phyloP scores from a whole-genome alignment of 2,113 vertebrate genomes.

The Geococcyx californianus region DNA sequence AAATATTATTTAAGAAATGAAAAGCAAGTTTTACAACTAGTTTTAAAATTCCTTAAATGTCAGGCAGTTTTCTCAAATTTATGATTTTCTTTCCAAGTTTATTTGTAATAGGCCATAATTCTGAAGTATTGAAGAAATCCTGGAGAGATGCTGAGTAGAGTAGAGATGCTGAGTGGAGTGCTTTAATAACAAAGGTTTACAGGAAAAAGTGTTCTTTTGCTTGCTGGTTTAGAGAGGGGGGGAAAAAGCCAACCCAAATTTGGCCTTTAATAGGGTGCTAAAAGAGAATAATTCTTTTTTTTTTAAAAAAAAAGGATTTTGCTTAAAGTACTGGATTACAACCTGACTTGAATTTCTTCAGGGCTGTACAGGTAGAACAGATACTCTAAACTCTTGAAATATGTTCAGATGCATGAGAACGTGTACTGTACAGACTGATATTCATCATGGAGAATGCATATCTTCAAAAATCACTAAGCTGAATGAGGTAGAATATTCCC shows the following conservation, averaged over 20 bases:
- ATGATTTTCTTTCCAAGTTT: neutral
- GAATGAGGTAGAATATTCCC: neutral
- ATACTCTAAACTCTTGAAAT: neutral
- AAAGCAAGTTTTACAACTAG: neutral
- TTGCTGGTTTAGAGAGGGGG: neutral
- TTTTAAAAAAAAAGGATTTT: neutral
- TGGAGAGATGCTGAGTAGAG: neutral
- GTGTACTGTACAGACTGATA: neutral
- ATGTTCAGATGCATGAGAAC: neutral
- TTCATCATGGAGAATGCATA: neutral
- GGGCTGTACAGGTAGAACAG: neutral
- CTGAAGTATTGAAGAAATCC: neutral
- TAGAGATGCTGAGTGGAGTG: neutral
- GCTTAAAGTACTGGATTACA: neutral
- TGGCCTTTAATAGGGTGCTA: neutral
- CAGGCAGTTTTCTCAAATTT: neutral
- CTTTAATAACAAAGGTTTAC: neutral
- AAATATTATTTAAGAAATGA: neutral
- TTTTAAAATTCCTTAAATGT: neutral
- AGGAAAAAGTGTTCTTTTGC: neutral
- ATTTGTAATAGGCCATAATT: neutral
- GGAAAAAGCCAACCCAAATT: neutral
- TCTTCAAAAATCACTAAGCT: neutral
- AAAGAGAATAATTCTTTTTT: neutral
- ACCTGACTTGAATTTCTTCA: neutral